Conservation (phyloP, 2,113 vertebrate species). For the Isurus oxyrinchus region DNA sequence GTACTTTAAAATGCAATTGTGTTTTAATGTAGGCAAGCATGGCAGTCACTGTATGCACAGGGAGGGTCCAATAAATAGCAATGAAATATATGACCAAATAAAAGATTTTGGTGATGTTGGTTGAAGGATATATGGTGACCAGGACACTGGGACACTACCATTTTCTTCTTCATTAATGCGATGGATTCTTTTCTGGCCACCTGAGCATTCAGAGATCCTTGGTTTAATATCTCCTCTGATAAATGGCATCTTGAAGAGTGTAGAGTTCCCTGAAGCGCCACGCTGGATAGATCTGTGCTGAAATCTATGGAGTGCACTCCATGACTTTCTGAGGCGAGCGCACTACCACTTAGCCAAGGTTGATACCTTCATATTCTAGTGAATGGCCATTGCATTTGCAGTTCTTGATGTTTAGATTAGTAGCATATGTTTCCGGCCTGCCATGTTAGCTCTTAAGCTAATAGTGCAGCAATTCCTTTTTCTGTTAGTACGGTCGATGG, state of each 20-base stretch:
- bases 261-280: background rate
- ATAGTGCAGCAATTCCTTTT: background rate
- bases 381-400: background rate
- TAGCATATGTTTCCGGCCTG: background rate
- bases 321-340: background rate
- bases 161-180: background rate
- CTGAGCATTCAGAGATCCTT: background rate
- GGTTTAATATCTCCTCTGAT: background rate
- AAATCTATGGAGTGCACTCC: too few relatives aligned
- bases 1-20: background rate
- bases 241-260: background rate
- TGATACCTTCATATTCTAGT: background rate
- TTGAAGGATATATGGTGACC: background rate
- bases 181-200: background rate
- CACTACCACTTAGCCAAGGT: background rate
- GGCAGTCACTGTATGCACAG: background rate
- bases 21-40: background rate
- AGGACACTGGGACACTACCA: background rate
- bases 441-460: background rate
- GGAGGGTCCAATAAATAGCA: background rate
- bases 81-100: background rate
- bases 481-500: background rate
- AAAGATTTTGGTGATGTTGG: background rate
- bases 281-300: background rate
- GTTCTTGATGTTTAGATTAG: background rate